phyloP scores from a whole-genome alignment of 2,113 vertebrate species.

The Genyomyrus donnyi region DNA sequence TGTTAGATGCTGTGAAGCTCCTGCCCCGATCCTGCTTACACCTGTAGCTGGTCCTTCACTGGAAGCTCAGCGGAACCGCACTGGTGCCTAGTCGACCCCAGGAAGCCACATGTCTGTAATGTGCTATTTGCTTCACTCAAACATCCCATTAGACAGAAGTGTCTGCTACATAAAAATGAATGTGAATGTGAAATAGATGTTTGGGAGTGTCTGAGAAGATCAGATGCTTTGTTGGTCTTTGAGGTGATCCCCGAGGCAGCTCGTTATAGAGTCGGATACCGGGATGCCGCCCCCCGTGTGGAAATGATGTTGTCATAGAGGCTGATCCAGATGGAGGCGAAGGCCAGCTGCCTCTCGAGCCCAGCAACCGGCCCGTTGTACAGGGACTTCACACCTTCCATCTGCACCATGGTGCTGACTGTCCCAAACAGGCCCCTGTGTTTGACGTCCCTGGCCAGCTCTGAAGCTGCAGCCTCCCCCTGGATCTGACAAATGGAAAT shows the following conservation, averaged over 20 bases:
- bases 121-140: neutral
- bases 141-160: neutral
- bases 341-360: slow-evolving; percentile 72
- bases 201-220: slow-evolving; percentile 50
- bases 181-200: slow-evolving; percentile 57
- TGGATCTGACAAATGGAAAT: slow-evolving; percentile 60
- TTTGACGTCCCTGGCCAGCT: slow-evolving; percentile 45
- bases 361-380: slow-evolving; percentile 73
- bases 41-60: neutral
- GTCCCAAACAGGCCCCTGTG: slow-evolving; percentile 76
- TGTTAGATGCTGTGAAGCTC: neutral
- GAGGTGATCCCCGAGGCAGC: neutral
- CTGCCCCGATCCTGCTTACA: neutral
- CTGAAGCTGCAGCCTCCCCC: slow-evolving; percentile 55
- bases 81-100: neutral
- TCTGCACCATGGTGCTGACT: slow-evolving; percentile 66
- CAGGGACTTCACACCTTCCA: slow-evolving; percentile 64
- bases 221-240: neutral
- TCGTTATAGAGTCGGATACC: neutral
- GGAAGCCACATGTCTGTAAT: neutral
- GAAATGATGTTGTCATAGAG: slow-evolving; percentile 70
- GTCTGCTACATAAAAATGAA: neutral
- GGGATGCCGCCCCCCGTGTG: slow-evolving; percentile 42
- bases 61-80: neutral
- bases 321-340: slow-evolving; percentile 71